A percentile compares a stretch with the other conserved stretches of the same genome.
phyloP scores from a whole-genome alignment of 2,888 invertebrate genomes.

The Polydrusus tereticollis region DNA sequence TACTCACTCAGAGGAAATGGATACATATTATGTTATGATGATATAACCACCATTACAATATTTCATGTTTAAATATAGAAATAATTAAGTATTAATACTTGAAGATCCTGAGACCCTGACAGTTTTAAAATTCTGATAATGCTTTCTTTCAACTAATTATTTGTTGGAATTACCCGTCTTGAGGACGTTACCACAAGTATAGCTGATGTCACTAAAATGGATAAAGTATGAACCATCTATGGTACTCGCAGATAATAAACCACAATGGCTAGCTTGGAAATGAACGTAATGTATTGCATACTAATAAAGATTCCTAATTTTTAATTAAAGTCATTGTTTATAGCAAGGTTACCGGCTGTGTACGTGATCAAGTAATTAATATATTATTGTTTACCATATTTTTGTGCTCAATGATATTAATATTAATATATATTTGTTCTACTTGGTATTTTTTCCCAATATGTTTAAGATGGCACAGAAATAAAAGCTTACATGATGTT shows the following conservation, averaged over 20 bases:
- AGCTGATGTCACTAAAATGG: background rate
- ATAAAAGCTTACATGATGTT: no score
- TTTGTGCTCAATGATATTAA: background rate
- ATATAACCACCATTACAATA: no score
- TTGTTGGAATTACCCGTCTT: background rate
- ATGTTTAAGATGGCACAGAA: no score
- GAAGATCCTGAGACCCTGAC: no score
- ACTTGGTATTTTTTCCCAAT: no score
- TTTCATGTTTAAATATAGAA: no score
- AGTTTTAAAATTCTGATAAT: no score
- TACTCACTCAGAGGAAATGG: no score
- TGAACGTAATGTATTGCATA: constrained; percentile 13
- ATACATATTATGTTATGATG: no score
- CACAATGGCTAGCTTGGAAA: constrained; percentile 28
- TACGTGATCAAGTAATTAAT: constrained; percentile 20
- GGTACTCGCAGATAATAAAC: background rate
- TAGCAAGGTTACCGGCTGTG: constrained; percentile 30
- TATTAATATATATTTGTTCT: no score
- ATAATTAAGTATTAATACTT: no score
- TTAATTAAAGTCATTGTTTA: constrained; percentile 36
- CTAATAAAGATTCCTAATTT: constrained; percentile 28
- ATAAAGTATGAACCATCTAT: background rate
- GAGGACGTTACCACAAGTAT: background rate
- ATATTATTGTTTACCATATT: background rate
- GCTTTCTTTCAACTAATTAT: no score